Conservation (phyloP, 2,113 vertebrate species). For the Chaenocephalus aceratus region DNA sequence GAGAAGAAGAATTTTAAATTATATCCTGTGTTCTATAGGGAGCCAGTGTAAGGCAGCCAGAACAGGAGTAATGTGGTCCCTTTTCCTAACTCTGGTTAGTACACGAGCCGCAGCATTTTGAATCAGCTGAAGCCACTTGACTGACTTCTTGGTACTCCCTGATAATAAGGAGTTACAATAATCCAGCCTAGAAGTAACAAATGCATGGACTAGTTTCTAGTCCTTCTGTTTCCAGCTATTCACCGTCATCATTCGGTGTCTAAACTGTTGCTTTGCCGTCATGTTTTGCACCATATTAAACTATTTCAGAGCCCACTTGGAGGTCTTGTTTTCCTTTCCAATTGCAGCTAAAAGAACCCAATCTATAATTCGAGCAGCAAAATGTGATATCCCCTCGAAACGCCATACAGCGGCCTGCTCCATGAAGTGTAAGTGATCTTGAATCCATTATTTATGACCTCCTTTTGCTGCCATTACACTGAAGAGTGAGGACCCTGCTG, state of each 20-base stretch:
- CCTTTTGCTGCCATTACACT: slow-evolving; percentile 81
- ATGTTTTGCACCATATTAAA: slow-evolving; percentile 63
- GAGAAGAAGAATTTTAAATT: too few relatives aligned
- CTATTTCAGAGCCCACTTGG: slow-evolving; percentile 53
- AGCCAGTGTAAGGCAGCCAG: too few relatives aligned
- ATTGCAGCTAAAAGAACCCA: slow-evolving; percentile 56
- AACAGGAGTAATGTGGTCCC: too few relatives aligned
- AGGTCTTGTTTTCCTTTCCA: slow-evolving; percentile 72
- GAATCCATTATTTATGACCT: slow-evolving; percentile 85
- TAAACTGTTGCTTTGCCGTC: slow-evolving; percentile 68
- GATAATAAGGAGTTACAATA: too few relatives aligned
- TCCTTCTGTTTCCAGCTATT: not conserved
- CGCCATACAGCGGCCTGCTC: slow-evolving; percentile 65
- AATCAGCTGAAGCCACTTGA: too few relatives aligned
- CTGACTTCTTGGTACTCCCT: too few relatives aligned
- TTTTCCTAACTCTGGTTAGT: too few relatives aligned
- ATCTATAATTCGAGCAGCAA: slow-evolving; percentile 67
- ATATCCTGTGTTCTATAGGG: too few relatives aligned
- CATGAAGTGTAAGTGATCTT: slow-evolving; percentile 85
- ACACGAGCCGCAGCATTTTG: too few relatives aligned
- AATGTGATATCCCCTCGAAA: slow-evolving; percentile 65
- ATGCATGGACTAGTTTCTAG: too few relatives aligned
- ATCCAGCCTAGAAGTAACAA: too few relatives aligned
- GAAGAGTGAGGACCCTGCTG: slow-evolving; percentile 68
- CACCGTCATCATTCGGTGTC: slow-evolving; percentile 17